Base-by-base conservation (phyloP, 2,888 invertebrate species). In the Drosophila testacea region DNA sequence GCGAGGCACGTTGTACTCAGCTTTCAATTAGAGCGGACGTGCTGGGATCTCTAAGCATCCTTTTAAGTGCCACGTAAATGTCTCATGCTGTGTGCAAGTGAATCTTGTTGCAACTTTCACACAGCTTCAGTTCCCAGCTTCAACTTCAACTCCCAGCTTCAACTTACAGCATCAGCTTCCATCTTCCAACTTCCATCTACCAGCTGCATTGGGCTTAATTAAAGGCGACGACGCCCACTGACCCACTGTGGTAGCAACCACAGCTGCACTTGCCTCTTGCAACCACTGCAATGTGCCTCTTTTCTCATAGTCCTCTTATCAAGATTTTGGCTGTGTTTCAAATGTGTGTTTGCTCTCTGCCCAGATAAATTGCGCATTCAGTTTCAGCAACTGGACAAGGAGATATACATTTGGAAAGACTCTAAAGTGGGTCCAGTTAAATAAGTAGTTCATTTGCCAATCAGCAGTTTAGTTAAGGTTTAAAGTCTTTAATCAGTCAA, bases 11-110 rank as follows among this genome's bases (percentile, higher is more conserved):
- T 86, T 83, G 70, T 42, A 67, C 66, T 70, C 70, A 65, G 86
- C 85, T 86, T 85, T 83, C 86, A 85, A 82, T 82, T 82, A 82
- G 82, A 82, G 72, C 80, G 83, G 61, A 88, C 83, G 83, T 83
- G 83, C 81, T 67, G 81, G 68, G 79, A 70, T 77, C 77, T 73
- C 66, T 63, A 85, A 83, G 83, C 86, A 85, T 83, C 88, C 88
- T 83, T 79, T 82, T 73, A 79, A 83, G 69, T 78, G 86, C 78
- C 80, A 85, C 85, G 88, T 88, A 77, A 83, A 83, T 82, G 83
- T 80, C 86, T 77, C 88, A 75, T 55, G 80, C 80, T 85, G 61
- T 66, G 69, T 34, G 54, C 60, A 69, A 87, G 77, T 87, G 82
- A 71, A 87, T 79, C 76, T 83, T 76, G 86, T 69, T 32, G 80